Evolutionary conservation across 2,888 invertebrate genomes (phyloP), one percentile per base, ranked within the genome.

Genomic region (Drosophila acutilabella): DNA sequence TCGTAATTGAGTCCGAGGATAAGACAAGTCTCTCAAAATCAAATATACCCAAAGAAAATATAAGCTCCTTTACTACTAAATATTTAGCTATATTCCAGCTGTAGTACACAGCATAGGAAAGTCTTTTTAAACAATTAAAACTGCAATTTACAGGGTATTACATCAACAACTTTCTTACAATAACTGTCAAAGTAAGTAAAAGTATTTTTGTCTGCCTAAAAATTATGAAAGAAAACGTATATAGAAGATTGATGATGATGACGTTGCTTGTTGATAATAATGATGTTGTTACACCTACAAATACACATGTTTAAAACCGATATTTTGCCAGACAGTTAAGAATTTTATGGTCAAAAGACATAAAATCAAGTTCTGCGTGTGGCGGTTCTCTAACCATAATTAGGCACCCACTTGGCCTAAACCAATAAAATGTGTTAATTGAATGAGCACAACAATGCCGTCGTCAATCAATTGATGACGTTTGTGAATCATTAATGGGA

Each of bases 391-490:
- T 41, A n/a, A 11, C 76, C 79, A 68, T 75, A 87, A 72, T 81
- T 68, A 70, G 81, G 18, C 72, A 71, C n/a, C 61, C 48, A 72
- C 58, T 65, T 72, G 69, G 64, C 47, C 64, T 53, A 87, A 83
- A 73, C 69, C n/a, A 88, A 88, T 90, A 87, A 90, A 89, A 89
- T 85, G 89, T 74, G 82, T 81, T 89, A 87, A 87, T 89, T 87
- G 81, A 82, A 84, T 89, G 87, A 89, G 80, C 89, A 76, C 75
- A 68, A 53, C 75, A 68, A 74, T 76, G 54, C 77, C 77, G 64
- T 79, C 85, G 79, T 83, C 60, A 77, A 85, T 84, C 81, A 84
- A 58, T 51, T 42, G 58, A 48, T 50, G 81, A 75, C 70, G 60
- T 79, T 84, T 79, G 77, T 81, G 85, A 64, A 56, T 62, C 56